Percentiles rank a stretch among this genome's conserved stretches.
phyloP scores from a whole-genome alignment of 2,797 vertebrate species.

The Aphelocoma californica region DNA sequence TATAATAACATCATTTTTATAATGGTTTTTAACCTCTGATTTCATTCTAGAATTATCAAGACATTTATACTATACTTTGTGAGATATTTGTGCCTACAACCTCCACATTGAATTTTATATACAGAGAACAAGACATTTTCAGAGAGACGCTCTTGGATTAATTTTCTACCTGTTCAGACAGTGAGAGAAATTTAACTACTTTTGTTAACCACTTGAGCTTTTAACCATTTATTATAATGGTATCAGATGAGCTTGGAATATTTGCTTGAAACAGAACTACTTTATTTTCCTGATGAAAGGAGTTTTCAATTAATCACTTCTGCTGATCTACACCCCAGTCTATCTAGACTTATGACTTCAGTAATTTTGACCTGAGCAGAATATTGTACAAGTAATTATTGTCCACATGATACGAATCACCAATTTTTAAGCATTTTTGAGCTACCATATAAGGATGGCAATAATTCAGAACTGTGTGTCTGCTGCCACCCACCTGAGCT shows the following conservation, averaged over 20 bases:
- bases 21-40: not conserved
- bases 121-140: not conserved
- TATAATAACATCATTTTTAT: not conserved
- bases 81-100: not conserved
- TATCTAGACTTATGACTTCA: not conserved
- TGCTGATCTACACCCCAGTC: not conserved
- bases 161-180: not conserved
- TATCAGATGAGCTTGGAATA: not conserved
- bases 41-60: not conserved
- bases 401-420: not conserved
- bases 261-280: not conserved
- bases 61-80: not conserved
- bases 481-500: not conserved
- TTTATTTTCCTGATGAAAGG: not conserved
- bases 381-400: not conserved
- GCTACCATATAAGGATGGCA: not conserved
- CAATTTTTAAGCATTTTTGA: not conserved
- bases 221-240: not conserved
- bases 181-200: not conserved
- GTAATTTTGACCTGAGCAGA: not conserved
- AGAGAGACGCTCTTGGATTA: not conserved
- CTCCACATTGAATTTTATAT: not conserved
- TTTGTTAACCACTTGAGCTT: not conserved
- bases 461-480: not conserved
- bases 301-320: not conserved